Conservation (phyloP, 2,888 invertebrate genomes). For the Argyresthia albistria region DNA sequence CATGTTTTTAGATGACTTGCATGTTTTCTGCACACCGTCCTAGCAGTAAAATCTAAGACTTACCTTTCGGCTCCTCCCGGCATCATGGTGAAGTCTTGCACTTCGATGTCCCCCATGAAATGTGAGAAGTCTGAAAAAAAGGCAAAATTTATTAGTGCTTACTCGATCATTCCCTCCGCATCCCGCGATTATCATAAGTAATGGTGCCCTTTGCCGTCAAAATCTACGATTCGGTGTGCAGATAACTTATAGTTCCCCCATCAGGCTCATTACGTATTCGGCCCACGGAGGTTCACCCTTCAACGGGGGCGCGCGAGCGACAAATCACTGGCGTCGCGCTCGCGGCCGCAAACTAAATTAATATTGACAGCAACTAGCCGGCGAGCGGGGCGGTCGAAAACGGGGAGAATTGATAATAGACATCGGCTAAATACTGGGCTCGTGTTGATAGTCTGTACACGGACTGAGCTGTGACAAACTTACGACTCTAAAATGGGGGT, state of each 20-base stretch:
- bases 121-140: constrained; percentile 55
- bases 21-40: no score
- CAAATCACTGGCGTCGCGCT: constrained; percentile 44
- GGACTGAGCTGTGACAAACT: not conserved
- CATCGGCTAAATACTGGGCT: constrained; percentile 7
- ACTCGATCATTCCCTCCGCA: not conserved
- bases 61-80: constrained; percentile 55
- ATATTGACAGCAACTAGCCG: constrained; percentile 63
- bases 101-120: constrained; percentile 61
- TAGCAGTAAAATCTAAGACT: constrained; percentile 10
- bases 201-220: no score
- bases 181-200: no score
- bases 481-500: not conserved
- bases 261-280: constrained; percentile 4
- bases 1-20: not conserved
- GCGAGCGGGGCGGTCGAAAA: constrained; percentile 13
- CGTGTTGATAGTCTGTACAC: not conserved
- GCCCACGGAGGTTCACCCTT: constrained; percentile 4
- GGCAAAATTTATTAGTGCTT: not conserved
- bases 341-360: constrained; percentile 49
- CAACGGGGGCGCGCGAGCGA: constrained; percentile 25
- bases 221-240: no score
- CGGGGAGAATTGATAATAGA: constrained; percentile 60
- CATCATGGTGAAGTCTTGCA: constrained; percentile 52
- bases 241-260: not conserved